Evolutionary conservation across 2,888 invertebrate genomes (phyloP).

Genomic region (Drosophila longiperda): DNA sequence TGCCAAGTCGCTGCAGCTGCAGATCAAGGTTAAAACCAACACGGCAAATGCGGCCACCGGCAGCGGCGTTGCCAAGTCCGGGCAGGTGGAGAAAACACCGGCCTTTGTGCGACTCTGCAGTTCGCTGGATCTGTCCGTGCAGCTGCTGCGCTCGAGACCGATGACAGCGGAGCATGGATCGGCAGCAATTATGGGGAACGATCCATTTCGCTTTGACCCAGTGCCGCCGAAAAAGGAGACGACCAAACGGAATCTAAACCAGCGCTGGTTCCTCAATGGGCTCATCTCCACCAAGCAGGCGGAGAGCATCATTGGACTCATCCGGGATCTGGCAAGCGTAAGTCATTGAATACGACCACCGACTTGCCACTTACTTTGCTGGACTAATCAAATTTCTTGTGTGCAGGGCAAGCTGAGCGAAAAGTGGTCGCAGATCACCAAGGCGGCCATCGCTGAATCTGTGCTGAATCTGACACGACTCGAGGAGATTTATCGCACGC

Average conservation of each 20-base stretch:
- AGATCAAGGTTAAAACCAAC: conserved; percentile 89
- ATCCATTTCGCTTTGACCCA: conserved; percentile 76
- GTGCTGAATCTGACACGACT: conserved; percentile 93
- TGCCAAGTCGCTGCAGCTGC: conserved; percentile 95
- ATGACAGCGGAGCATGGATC: conserved; percentile 40
- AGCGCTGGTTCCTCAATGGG: conserved; percentile 94
- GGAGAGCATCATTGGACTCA: conserved; percentile 93
- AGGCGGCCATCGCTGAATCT: conserved; percentile 94
- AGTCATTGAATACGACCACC: conserved; percentile 77
- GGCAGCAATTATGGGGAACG: conserved; percentile 1
- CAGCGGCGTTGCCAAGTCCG: conserved; percentile 28
- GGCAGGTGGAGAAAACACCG: conserved; percentile 86
- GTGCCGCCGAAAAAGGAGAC: conserved; percentile 76
- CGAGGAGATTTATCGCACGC: conserved; percentile 90
- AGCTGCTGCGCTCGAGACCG: conserved; percentile 75
- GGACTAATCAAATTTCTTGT: background rate
- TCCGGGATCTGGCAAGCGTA: conserved; percentile 97
- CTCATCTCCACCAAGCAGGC: conserved; percentile 93
- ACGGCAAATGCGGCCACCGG: conserved; percentile 27
- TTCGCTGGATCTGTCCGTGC: conserved; percentile 84
- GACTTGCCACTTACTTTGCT: too few relatives aligned
- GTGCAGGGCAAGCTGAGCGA: conserved; percentile 93
- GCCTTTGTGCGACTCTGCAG: conserved; percentile 83
- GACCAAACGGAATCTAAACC: conserved; percentile 83
- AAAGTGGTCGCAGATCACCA: conserved; percentile 94